Evolutionary conservation across 2,113 vertebrate genomes (phyloP).

Genomic region (Cnemophilus loriae): DNA sequence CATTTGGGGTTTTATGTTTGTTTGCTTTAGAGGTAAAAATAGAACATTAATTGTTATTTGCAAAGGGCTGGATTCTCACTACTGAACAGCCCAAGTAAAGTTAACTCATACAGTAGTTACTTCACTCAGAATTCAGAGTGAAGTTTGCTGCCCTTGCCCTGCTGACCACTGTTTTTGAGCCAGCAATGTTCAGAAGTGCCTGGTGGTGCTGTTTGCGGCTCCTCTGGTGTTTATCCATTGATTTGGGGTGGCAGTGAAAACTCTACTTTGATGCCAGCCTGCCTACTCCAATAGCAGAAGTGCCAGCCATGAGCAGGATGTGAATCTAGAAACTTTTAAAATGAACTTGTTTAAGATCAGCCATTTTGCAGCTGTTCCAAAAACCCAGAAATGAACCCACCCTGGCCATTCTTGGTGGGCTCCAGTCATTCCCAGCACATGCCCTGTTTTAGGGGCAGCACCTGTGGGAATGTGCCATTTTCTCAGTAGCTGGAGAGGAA

Average conservation of each 20-base stretch:
- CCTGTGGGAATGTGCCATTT: not conserved
- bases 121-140: constrained; percentile 3
- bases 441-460: not conserved
- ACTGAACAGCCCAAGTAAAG: not conserved
- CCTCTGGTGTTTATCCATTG: not conserved
- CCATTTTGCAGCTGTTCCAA: not conserved
- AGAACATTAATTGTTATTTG: constrained; percentile 37
- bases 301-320: not conserved
- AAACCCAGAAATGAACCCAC: not conserved
- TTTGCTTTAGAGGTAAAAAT: constrained; percentile 21
- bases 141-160: constrained; percentile 17
- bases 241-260: not conserved
- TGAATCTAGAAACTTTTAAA: not conserved
- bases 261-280: constrained; percentile 4
- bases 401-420: not conserved
- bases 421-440: not conserved
- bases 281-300: not conserved
- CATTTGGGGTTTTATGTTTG: not conserved
- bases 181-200: not conserved
- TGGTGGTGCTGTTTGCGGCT: not conserved
- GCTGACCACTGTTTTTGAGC: not conserved
- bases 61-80: not conserved
- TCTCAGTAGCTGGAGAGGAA: not conserved
- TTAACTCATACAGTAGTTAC: not conserved
- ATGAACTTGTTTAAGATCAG: not conserved